phyloP scores from a whole-genome alignment of 2,888 invertebrate species.

The Zhuqinia jingwanae region DNA sequence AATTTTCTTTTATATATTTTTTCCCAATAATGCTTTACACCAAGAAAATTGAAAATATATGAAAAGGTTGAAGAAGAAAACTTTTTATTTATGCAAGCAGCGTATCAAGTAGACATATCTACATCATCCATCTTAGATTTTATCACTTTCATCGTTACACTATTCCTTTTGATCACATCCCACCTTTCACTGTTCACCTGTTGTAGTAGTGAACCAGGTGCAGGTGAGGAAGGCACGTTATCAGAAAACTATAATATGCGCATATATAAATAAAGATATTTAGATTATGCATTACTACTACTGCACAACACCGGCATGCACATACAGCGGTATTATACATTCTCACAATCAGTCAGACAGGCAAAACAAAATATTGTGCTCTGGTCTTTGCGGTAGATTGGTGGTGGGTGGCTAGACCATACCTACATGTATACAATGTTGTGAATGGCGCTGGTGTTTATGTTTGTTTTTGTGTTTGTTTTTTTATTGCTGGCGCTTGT shows the following conservation, averaged over 20 bases:
- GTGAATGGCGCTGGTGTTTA: constrained; percentile 15
- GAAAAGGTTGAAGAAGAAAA: neutral
- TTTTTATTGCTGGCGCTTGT: constrained; percentile 49
- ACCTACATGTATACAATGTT: too few species aligned
- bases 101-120: constrained; percentile 37
- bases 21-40: neutral
- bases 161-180: constrained; percentile 15
- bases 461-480: constrained; percentile 55
- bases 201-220: constrained; percentile 26
- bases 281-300: constrained; percentile 40
- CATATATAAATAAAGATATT: constrained; percentile 13
- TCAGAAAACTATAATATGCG: neutral
- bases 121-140: constrained; percentile 41
- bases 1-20: constrained; percentile 43
- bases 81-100: constrained; percentile 9
- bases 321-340: neutral
- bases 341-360: neutral
- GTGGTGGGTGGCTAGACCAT: constrained; percentile 14
- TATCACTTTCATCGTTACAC: constrained; percentile 32
- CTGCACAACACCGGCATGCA: neutral
- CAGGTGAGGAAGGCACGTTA: constrained; percentile 50
- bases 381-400: neutral
- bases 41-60: neutral
- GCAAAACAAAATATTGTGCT: neutral
- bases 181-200: constrained; percentile 48